Evolutionary conservation across 2,888 invertebrate species (phyloP).

Genomic region (Thera britannica): DNA sequence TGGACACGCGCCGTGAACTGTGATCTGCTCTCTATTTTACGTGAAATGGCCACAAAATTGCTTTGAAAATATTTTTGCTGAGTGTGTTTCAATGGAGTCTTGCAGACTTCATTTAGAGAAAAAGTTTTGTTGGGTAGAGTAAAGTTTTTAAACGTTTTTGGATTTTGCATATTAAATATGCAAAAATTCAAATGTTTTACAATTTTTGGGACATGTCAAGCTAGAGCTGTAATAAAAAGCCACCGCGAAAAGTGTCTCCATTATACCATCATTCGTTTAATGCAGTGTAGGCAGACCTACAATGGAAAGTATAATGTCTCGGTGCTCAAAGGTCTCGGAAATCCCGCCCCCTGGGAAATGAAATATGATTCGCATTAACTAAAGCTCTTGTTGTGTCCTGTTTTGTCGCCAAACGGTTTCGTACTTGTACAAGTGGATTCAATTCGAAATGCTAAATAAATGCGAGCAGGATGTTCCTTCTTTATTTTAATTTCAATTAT

Average conservation of each 20-base stretch:
- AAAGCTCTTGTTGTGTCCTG: constrained; percentile 73
- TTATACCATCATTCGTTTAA: constrained; percentile 62
- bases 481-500: constrained; percentile 58
- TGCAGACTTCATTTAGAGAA: background rate
- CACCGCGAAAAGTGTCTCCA: constrained; percentile 49
- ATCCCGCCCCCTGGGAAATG: constrained; percentile 67
- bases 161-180: background rate
- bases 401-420: constrained; percentile 68
- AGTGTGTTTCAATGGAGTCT: background rate
- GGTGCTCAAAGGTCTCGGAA: constrained; percentile 58
- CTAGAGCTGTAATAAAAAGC: constrained; percentile 4
- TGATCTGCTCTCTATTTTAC: constrained; percentile 33
- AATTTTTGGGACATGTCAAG: too few species aligned
- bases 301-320: constrained; percentile 59
- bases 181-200: too few species aligned
- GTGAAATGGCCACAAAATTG: constrained; percentile 33
- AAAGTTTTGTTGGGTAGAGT: background rate
- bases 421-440: constrained; percentile 59
- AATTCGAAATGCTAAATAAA: constrained; percentile 61
- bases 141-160: background rate
- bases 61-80: constrained; percentile 27
- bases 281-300: constrained; percentile 56
- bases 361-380: constrained; percentile 78
- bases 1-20: constrained; percentile 33
- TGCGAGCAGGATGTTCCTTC: constrained; percentile 49